Evolutionary conservation across 2,888 invertebrate genomes (phyloP).

Genomic region (Pasiphila rectangulata): DNA sequence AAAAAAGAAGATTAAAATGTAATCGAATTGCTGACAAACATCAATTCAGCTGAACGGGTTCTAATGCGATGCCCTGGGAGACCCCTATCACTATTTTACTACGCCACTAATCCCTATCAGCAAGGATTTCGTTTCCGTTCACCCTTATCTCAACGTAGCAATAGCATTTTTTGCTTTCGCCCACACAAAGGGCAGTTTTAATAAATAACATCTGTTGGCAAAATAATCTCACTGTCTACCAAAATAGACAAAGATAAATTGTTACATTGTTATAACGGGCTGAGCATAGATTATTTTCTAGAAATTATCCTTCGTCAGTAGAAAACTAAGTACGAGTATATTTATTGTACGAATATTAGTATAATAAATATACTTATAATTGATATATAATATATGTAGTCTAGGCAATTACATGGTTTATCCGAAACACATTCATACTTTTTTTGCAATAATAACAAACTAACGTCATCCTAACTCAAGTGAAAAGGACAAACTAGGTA

Average conservation of each 20-base stretch:
- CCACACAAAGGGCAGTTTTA: slow-evolving; percentile 41
- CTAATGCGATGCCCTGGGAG: slow-evolving; percentile 2
- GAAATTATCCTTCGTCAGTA: too few species aligned
- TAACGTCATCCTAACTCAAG: too few species aligned
- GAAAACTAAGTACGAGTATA: too few species aligned
- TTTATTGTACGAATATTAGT: too few species aligned
- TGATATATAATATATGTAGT: too few species aligned
- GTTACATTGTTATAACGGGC: slow-evolving; percentile 7
- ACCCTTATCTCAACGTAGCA: slow-evolving; percentile 42
- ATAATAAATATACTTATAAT: too few species aligned
- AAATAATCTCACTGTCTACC: slow-evolving; percentile 33
- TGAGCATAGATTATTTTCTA: neutral
- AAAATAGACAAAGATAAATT: slow-evolving; percentile 31
- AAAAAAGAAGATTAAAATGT: neutral
- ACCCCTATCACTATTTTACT: slow-evolving; percentile 41
- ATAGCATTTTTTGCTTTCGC: slow-evolving; percentile 43
- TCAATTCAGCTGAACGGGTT: neutral
- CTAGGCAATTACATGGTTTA: too few species aligned
- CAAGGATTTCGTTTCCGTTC: slow-evolving; percentile 61
- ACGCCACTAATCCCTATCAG: slow-evolving; percentile 65
- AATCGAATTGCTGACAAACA: neutral
- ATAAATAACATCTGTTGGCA: slow-evolving; percentile 46
- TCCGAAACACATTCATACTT: too few species aligned
- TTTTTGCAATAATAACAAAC: too few species aligned
- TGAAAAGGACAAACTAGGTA: too few species aligned